Evolutionary conservation across 1,140 invertebrate genomes (phyloP), one percentile per base, ranked within the genome.

Genomic region (Sesamia nonagrioides): DNA sequence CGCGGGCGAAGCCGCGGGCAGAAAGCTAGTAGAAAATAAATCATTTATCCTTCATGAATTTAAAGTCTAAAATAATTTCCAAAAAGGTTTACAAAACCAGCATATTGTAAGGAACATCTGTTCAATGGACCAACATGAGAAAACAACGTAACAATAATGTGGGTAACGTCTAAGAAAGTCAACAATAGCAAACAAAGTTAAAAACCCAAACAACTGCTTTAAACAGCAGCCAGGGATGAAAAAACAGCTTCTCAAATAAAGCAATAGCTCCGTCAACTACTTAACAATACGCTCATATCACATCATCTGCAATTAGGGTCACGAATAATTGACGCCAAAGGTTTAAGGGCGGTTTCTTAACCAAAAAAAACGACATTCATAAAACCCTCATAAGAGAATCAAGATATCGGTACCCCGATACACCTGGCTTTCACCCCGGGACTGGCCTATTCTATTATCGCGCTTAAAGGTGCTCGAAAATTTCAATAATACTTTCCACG

Each of bases 241-340:
- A 84, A 85, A 90, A 91, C 21, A 11, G 56, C 84, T 80, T 60
- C 82, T 89, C 90, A 90, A 89, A 90, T 86, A 91, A 89, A 88
- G 88, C 92, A 89, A 92, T 92, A 90, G 83, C 81, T 82, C 72
- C 88, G 88, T 93, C 91, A 93, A 92, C 80, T 87, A 69, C 61
- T 82, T 77, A 79, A 92, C 90, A 93, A 92, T 90, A 78, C 75
- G 42, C 48, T 50, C 87, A 60, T 93, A 94, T 92, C 92, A 86
- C 91, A 92, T 92, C 91, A 94, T 93, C 92, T 94, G 84, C 89
- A 93, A 92, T 93, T 92, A 92, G 92, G 92, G 92, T 92, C 87
- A 89, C 84, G 87, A 90, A 94, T 94, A 94, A 93, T 93, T 92
- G 91, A 89, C 88, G 89, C 80, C 86, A 88, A 91, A 90, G 86